These are phyloP conservation scores for Diogma glabrata DNA, from an alignment of 2,888 invertebrate genomes.

Conservation along the genomic window DNA sequence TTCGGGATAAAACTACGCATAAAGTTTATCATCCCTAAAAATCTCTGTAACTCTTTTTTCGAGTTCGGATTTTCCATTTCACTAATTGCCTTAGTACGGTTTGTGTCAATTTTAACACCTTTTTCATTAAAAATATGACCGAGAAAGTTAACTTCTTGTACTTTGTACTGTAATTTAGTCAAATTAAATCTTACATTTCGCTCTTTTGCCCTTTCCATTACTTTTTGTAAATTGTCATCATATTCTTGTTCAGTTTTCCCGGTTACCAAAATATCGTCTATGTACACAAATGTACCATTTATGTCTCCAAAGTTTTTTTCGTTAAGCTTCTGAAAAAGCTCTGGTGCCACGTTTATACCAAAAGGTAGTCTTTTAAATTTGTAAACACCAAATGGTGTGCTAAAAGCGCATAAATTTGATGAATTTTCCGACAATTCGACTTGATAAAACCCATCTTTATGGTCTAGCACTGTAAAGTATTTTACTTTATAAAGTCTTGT, in stretches of 20 bases:
- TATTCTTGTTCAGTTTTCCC: constrained; percentile 13
- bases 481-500: no score
- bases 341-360: neutral
- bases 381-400: neutral
- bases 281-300: constrained; percentile 13
- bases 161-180: constrained; percentile 15
- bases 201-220: constrained; percentile 11
- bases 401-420: neutral
- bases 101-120: neutral
- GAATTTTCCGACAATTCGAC: no score
- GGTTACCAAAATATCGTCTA: constrained; percentile 14
- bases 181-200: constrained; percentile 14
- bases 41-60: no score
- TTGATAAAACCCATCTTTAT: no score
- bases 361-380: neutral
- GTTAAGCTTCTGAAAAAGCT: neutral
- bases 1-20: no score
- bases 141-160: constrained; percentile 15
- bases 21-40: no score
- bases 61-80: no score
- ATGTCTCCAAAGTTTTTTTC: neutral
- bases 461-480: no score
- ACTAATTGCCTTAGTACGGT: constrained; percentile 8
- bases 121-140: constrained; percentile 12
- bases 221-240: constrained; percentile 12